These are phyloP conservation scores for Nasonia oneida DNA, from an alignment of 2,888 invertebrate genomes.

Conservation along the genomic window DNA sequence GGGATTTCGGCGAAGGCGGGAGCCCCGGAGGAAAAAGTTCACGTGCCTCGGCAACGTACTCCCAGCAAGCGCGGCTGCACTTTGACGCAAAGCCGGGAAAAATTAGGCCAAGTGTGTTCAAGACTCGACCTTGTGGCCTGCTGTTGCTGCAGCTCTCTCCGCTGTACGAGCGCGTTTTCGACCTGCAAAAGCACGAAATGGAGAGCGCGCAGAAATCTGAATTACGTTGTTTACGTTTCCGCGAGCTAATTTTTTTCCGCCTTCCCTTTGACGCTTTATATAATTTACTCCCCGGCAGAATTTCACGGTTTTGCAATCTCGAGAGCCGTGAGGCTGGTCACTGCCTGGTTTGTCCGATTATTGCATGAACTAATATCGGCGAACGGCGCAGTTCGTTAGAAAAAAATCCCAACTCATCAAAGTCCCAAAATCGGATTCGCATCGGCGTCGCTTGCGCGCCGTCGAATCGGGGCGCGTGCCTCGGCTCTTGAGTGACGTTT, in stretches of 20 bases:
- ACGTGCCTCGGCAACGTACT: neutral
- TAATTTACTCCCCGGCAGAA: neutral
- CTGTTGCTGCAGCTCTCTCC: neutral
- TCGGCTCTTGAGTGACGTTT: conserved; percentile 37
- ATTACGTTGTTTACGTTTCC: conserved; percentile 27
- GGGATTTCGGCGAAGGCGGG: conserved; percentile 35
- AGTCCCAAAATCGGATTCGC: too few species aligned
- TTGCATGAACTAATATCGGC: neutral
- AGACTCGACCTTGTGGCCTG: neutral
- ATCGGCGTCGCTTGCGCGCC: too few species aligned
- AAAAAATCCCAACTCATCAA: too few species aligned
- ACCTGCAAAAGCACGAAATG: neutral
- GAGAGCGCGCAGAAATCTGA: neutral
- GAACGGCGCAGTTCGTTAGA: too few species aligned
- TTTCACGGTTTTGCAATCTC: neutral
- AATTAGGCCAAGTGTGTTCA: conserved; percentile 51
- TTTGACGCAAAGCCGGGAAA: conserved; percentile 26
- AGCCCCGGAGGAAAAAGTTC: neutral
- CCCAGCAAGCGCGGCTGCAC: neutral
- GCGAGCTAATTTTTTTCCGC: neutral
- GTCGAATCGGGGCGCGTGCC: neutral
- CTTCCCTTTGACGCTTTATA: neutral
- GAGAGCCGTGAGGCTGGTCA: neutral
- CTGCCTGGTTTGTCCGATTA: neutral
- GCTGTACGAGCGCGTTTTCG: neutral